phyloP scores from a whole-genome alignment of 2,888 invertebrate species.

The Chrysolina oricalcia region DNA sequence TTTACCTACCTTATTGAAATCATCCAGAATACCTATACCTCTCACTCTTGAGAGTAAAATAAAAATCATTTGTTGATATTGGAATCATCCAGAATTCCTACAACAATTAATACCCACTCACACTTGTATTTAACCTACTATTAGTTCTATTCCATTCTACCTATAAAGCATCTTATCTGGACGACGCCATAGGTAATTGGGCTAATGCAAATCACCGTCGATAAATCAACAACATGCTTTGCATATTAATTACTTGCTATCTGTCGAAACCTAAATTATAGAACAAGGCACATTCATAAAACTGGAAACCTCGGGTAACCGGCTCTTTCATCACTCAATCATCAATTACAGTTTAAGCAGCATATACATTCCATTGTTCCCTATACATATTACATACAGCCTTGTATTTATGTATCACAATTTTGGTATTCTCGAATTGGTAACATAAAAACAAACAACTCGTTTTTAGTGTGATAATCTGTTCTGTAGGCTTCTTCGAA shows the following conservation, averaged over 20 bases:
- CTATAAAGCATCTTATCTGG: background rate
- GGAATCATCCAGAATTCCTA: too few species aligned
- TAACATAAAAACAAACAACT: slow-evolving; percentile 15
- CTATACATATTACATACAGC: background rate
- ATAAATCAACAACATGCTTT: slow-evolving; percentile 1
- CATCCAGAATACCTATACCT: too few species aligned
- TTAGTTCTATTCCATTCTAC: background rate
- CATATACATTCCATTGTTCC: slow-evolving; percentile 14
- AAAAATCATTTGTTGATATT: too few species aligned
- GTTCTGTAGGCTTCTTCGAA: slow-evolving; percentile 3
- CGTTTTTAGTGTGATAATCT: slow-evolving; percentile 3
- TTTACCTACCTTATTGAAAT: too few species aligned
- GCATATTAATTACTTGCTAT: slow-evolving; percentile 1
- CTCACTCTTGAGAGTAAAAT: too few species aligned
- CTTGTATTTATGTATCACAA: slow-evolving; percentile 3
- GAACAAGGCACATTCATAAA: slow-evolving; percentile 6
- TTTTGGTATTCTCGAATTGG: slow-evolving; percentile 13
- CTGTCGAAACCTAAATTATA: slow-evolving; percentile 9
- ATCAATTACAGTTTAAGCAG: background rate
- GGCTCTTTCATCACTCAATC: slow-evolving; percentile 1
- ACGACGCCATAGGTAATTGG: background rate
- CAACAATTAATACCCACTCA: too few species aligned
- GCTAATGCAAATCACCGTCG: background rate
- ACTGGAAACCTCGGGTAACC: slow-evolving; percentile 1
- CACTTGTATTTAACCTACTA: too few species aligned